Evolutionary conservation across 2,113 vertebrate species (phyloP).

Genomic region (Ornithorhynchus anatinus): DNA sequence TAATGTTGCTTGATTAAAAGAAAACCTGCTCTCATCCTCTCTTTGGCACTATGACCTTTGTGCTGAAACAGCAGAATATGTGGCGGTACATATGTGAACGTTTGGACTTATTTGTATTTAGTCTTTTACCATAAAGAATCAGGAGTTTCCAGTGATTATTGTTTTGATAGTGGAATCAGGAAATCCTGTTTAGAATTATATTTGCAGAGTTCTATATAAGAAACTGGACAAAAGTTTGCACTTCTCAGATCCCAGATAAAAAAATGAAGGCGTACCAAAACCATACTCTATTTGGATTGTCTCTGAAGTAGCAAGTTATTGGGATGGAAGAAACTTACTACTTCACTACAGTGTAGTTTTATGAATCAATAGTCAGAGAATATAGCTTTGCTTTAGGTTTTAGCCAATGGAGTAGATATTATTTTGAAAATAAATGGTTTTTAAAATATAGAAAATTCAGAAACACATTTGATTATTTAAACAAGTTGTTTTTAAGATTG

Average conservation of each 20-base stretch:
- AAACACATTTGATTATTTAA: too few relatives aligned
- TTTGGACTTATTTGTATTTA: not conserved
- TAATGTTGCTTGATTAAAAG: not conserved
- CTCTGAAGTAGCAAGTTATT: not conserved
- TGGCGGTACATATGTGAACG: not conserved
- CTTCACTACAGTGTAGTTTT: not conserved
- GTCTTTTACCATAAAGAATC: constrained; percentile 10
- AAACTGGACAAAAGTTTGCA: not conserved
- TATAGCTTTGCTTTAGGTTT: too few relatives aligned
- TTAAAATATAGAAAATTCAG: too few relatives aligned
- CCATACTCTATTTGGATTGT: not conserved
- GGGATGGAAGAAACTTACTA: not conserved
- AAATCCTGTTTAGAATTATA: constrained; percentile 24
- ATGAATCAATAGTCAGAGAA: too few relatives aligned
- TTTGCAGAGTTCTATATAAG: constrained; percentile 23
- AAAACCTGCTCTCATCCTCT: not conserved
- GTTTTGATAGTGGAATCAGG: constrained; percentile 8
- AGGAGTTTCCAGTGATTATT: not conserved
- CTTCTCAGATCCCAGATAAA: too few relatives aligned
- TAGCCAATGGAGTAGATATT: too few relatives aligned
- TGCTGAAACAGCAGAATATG: not conserved
- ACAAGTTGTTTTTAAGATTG: too few relatives aligned
- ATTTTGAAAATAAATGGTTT: too few relatives aligned
- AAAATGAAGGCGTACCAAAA: not conserved
- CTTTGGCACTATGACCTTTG: not conserved